phyloP scores from a whole-genome alignment of 37 sponge, comb jelly and placozoan genomes.

The Beroe ovata region DNA sequence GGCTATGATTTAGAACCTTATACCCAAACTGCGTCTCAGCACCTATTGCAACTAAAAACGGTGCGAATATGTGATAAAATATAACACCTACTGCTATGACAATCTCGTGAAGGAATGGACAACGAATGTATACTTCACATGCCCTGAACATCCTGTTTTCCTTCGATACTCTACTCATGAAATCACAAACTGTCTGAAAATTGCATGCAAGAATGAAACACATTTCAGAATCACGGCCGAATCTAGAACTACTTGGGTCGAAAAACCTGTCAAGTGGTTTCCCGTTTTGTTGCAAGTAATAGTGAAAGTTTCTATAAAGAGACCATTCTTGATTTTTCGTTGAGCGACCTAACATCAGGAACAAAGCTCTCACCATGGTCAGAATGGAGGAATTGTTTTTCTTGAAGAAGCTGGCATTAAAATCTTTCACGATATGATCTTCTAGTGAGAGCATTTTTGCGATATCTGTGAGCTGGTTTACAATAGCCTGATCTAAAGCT shows the following conservation, averaged over 20 bases:
- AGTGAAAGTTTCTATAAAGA: not conserved
- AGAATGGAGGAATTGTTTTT: not conserved
- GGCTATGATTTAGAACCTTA: not conserved
- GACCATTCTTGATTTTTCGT: not conserved
- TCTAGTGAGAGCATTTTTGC: not conserved
- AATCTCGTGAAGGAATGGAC: not conserved
- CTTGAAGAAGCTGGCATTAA: not conserved
- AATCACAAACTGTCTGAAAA: not conserved
- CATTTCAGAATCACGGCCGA: slow-evolving; percentile 16
- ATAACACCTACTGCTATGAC: not conserved
- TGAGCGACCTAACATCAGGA: not conserved
- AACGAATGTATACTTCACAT: not conserved
- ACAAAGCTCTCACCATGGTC: not conserved
- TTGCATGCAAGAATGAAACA: slow-evolving; percentile 18
- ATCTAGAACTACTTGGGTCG: not conserved
- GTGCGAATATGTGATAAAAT: slow-evolving; percentile 13
- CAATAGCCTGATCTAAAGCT: not conserved
- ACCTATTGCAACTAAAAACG: slow-evolving; percentile 4
- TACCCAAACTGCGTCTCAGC: slow-evolving; percentile 10
- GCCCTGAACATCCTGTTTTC: not conserved
- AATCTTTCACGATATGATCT: slow-evolving; percentile 1
- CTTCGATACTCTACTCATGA: not conserved
- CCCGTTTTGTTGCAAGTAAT: not conserved
- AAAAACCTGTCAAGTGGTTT: slow-evolving; percentile 1
- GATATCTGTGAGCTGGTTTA: not conserved